A percentile compares a stretch with the other conserved stretches of the same genome.
Evolutionary conservation across 1,140 invertebrate species (phyloP).

Genomic region (Geopemphigus sp.): DNA sequence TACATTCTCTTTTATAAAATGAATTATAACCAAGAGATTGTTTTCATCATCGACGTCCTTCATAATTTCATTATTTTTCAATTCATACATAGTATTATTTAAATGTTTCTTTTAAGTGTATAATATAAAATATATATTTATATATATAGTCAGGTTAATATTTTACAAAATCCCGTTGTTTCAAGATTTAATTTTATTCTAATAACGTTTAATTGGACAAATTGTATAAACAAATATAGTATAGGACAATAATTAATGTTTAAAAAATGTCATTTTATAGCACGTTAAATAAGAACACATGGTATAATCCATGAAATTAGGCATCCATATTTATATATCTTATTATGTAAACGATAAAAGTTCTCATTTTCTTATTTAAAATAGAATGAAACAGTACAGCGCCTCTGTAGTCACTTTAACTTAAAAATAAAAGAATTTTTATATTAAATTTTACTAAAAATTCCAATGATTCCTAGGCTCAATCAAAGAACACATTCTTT

Average conservation of each 20-base stretch:
- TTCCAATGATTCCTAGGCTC: too few relatives aligned
- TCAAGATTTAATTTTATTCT: background rate
- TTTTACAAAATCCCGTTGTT: too few relatives aligned
- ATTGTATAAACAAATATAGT: too few relatives aligned
- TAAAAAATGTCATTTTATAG: too few relatives aligned
- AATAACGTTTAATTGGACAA: background rate
- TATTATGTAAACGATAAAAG: too few relatives aligned
- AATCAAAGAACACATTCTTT: background rate
- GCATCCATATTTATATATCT: too few relatives aligned
- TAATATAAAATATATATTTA: background rate
- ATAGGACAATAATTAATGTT: too few relatives aligned
- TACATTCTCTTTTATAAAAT: background rate
- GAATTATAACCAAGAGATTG: too few relatives aligned
- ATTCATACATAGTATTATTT: background rate
- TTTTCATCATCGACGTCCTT: background rate
- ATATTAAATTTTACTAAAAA: background rate
- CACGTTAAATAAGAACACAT: too few relatives aligned
- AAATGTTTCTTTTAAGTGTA: background rate
- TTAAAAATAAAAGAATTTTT: background rate
- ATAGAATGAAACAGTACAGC: background rate
- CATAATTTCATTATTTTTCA: background rate
- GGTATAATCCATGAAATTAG: too few relatives aligned
- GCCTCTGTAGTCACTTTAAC: background rate
- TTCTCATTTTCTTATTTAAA: background rate
- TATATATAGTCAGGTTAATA: background rate